Base-by-base conservation (phyloP, 2,888 invertebrate species). In the Nebria salina region DNA sequence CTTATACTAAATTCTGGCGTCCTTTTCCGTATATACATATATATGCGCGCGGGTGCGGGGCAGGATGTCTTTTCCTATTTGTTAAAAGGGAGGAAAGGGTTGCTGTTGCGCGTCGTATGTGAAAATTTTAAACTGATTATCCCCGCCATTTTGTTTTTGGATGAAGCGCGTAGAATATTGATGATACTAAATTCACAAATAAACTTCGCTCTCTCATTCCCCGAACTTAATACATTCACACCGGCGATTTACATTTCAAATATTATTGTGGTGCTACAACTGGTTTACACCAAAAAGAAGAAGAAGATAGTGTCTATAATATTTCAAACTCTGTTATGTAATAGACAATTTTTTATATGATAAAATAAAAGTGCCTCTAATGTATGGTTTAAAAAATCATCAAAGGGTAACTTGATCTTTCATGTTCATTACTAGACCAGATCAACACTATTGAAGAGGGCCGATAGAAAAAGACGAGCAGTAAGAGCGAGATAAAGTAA, bases 41-140 rank as follows among this genome's bases (percentile, higher is more conserved):
- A 54, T 8, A 54, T 54, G 54, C 54, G 34, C 34, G 34, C 54
- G 54, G 11, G 70, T 77, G 34, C 68, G 76, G 42, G 54, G 70
- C 26, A 64, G 41, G 65, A 77, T 65, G 80, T 80, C 80, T 80
- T 80, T 80, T 80, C 80, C 75, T 75, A 80, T 80, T 80, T 80
- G 65, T 75, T 54, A 54, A 54, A 54, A 54, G 54, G 54, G 54
- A 13, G 54, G 54, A 8, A 13, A 13, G 54, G 54, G 54, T 8
- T 54, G 54, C 54, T 75, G 80, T 80, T 80, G 54, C 54, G 54
- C 54, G 73, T 75, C 75, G 72, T 75, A 75, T 75, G 80, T 80
- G 80, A 70, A 80, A 80, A 80, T 80, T 80, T 80, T 80, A 80
- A 80, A 80, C 80, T 70, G 80, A 80, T 80, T 80, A 80, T 80